phyloP scores from a whole-genome alignment of 2,797 vertebrate species.

The Cynopterus sphinx region DNA sequence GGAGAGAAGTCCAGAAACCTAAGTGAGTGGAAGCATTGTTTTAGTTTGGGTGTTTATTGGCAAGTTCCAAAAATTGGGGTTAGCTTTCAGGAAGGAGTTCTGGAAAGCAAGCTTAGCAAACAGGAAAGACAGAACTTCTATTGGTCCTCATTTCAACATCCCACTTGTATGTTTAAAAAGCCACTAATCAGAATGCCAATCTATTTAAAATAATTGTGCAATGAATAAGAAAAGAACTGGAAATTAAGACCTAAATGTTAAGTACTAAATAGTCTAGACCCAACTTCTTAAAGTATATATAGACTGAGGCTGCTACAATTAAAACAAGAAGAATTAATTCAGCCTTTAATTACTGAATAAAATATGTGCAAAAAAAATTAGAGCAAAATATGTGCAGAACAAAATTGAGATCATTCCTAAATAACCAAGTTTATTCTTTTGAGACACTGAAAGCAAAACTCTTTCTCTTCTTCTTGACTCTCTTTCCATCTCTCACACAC shows the following conservation, averaged over 20 bases:
- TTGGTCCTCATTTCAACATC: conserved; percentile 57
- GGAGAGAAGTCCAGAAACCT: neutral
- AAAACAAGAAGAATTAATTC: conserved; percentile 56
- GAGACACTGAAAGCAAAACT: conserved; percentile 40
- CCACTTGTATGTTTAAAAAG: conserved; percentile 51
- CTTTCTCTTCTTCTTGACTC: neutral
- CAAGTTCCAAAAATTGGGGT: neutral
- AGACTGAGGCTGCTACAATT: neutral
- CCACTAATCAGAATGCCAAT: neutral
- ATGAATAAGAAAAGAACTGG: neutral
- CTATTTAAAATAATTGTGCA: neutral
- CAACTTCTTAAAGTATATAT: neutral
- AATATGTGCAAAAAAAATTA: conserved; percentile 73
- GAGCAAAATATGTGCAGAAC: conserved; percentile 73
- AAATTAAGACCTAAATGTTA: neutral
- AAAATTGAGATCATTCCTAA: conserved; percentile 79
- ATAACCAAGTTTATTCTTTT: conserved; percentile 64
- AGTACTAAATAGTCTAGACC: neutral
- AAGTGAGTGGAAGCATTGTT: neutral
- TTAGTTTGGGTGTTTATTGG: neutral
- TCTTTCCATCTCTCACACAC: neutral
- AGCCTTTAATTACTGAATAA: conserved; percentile 53
- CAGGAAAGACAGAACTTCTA: conserved; percentile 67
- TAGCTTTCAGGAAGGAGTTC: conserved; percentile 3
- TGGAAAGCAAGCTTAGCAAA: conserved; percentile 66